A percentile compares a stretch with the other conserved stretches of the same genome.
These are phyloP conservation scores for Plutomurus gul DNA, from an alignment of 1,140 invertebrate species.

Conservation along the genomic window DNA sequence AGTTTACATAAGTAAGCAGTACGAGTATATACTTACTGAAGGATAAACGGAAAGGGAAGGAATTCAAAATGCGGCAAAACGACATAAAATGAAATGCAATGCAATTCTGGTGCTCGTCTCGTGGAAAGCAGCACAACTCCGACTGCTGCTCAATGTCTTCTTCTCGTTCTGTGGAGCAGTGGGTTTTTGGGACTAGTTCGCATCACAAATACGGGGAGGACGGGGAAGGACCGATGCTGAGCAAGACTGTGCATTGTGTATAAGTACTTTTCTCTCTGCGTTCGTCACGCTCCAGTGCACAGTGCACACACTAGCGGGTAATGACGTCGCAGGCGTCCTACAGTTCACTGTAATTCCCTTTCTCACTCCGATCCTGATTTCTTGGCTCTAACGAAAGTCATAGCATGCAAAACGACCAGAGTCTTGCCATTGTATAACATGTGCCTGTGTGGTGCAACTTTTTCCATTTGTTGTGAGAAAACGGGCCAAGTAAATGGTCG, in stretches of 20 bases:
- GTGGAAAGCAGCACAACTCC: background rate
- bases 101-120: background rate
- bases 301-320: no score
- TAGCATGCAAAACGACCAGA: no score
- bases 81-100: conserved; percentile 25
- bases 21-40: background rate
- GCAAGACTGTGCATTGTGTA: background rate
- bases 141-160: background rate
- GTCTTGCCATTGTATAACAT: no score
- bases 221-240: no score
- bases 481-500: conserved; percentile 9
- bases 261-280: background rate
- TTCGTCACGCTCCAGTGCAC: background rate
- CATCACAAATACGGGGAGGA: no score
- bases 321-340: no score
- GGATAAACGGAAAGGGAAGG: conserved; percentile 6
- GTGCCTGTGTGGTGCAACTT: no score
- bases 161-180: background rate
- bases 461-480: no score
- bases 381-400: no score
- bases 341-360: no score
- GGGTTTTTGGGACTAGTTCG: background rate
- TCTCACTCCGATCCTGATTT: no score
- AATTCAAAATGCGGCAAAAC: conserved; percentile 18
- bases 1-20: background rate